phyloP scores from a whole-genome alignment of 2,113 vertebrate species.

The Apistogramma diplotaenia region DNA sequence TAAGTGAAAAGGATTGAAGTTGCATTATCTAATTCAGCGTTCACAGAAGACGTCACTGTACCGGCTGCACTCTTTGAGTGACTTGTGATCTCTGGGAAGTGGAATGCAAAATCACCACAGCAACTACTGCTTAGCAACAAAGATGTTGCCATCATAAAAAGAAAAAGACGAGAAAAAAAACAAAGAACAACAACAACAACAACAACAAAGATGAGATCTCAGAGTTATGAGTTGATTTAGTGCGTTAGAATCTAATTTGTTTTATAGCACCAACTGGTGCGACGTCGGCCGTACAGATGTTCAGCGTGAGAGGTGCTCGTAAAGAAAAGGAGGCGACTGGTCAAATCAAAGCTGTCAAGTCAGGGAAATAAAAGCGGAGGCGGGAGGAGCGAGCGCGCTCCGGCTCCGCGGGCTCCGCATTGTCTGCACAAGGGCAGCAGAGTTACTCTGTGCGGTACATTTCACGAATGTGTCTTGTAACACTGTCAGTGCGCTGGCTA shows the following conservation, averaged over 20 bases:
- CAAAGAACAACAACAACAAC: slow-evolving; percentile 3
- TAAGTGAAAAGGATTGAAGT: not conserved
- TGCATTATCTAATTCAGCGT: slow-evolving; percentile 9
- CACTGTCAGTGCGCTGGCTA: slow-evolving; percentile 33
- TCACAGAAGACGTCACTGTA: slow-evolving; percentile 1
- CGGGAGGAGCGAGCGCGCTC: slow-evolving; percentile 9
- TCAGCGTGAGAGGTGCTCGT: not conserved
- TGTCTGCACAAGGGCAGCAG: slow-evolving; percentile 49
- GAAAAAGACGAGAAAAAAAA: not conserved
- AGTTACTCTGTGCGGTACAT: slow-evolving; percentile 29
- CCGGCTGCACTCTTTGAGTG: slow-evolving; percentile 35
- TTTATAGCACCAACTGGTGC: not conserved
- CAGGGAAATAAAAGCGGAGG: slow-evolving; percentile 37
- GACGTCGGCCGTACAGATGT: not conserved
- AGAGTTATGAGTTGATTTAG: not conserved
- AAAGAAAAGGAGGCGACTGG: slow-evolving; percentile 37
- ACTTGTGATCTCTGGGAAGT: slow-evolving; percentile 60
- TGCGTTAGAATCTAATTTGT: not conserved
- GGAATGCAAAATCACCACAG: slow-evolving; percentile 63
- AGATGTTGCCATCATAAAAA: slow-evolving; percentile 46
- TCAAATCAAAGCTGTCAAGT: slow-evolving; percentile 51
- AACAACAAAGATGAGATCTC: not conserved
- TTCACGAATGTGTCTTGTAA: slow-evolving; percentile 27
- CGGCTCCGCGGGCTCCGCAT: slow-evolving; percentile 17
- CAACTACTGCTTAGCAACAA: slow-evolving; percentile 72